Conservation (phyloP, 2,888 invertebrate species). For the Amphipoea lucens region DNA sequence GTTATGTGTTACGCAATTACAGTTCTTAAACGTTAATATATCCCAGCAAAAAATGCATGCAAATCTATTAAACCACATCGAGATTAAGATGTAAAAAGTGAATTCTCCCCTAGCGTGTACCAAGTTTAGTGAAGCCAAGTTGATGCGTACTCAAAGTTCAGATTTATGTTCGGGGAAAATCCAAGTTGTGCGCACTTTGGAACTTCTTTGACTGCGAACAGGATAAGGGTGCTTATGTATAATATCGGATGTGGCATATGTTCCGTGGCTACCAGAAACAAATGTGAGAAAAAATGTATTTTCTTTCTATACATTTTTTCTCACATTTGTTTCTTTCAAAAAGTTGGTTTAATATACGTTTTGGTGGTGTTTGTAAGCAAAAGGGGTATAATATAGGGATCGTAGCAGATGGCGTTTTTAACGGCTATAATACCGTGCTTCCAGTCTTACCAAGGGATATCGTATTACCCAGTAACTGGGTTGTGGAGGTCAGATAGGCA, state of each 20-base stretch:
- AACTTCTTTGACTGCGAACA: constrained; percentile 42
- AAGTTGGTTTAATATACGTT: constrained; percentile 20
- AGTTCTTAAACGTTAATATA: neutral
- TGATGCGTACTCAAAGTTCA: constrained; percentile 60
- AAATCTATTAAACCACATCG: constrained; percentile 19
- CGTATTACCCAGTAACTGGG: too few species aligned
- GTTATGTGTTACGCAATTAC: too few species aligned
- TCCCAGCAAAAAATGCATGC: neutral
- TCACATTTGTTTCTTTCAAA: too few species aligned
- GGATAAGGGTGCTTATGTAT: constrained; percentile 44
- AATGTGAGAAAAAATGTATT: constrained; percentile 41
- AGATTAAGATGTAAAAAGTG: constrained; percentile 38
- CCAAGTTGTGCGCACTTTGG: constrained; percentile 58
- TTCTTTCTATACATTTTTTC: too few species aligned
- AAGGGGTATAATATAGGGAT: neutral
- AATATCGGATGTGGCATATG: constrained; percentile 53
- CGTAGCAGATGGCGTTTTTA: neutral
- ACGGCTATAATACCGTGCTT: too few species aligned
- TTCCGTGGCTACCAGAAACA: constrained; percentile 35
- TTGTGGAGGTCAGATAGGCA: too few species aligned
- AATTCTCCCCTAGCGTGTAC: constrained; percentile 24
- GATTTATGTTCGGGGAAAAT: constrained; percentile 62
- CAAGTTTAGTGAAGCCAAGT: constrained; percentile 52
- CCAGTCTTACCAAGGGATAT: too few species aligned
- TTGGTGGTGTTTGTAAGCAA: constrained; percentile 3